These are phyloP conservation scores for Salticus scenicus DNA, from an alignment of 2,888 invertebrate genomes.

Conservation along the genomic window DNA sequence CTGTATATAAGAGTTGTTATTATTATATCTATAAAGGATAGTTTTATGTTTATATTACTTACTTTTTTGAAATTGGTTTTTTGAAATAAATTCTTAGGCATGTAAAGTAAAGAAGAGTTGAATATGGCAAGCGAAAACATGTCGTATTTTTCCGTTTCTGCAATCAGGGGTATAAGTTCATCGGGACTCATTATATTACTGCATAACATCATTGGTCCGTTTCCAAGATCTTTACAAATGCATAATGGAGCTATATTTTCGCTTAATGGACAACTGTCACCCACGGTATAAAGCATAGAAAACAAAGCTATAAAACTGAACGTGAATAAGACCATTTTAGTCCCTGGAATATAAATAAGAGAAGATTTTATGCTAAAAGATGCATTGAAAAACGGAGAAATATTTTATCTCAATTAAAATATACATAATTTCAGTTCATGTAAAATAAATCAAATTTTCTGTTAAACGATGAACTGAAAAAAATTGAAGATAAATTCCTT, in stretches of 20 bases:
- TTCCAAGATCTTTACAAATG: slow-evolving; percentile 15
- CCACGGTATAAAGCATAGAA: not conserved
- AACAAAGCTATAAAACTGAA: too few relatives aligned
- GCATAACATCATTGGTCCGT: slow-evolving; percentile 36
- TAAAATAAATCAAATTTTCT: too few relatives aligned
- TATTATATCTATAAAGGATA: too few relatives aligned
- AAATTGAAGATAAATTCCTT: too few relatives aligned
- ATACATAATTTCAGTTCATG: too few relatives aligned
- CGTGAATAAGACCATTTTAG: too few relatives aligned
- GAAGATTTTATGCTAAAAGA: too few relatives aligned
- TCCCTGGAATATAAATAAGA: too few relatives aligned
- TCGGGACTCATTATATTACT: slow-evolving; percentile 21
- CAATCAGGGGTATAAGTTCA: slow-evolving; percentile 26
- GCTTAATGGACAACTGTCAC: slow-evolving; percentile 5
- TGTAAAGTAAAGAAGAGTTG: slow-evolving; percentile 24
- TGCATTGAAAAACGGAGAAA: too few relatives aligned
- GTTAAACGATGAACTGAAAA: too few relatives aligned
- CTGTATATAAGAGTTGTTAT: too few relatives aligned
- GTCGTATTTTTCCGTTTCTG: not conserved
- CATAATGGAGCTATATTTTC: slow-evolving; percentile 36
- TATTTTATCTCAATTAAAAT: too few relatives aligned
- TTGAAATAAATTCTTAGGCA: slow-evolving; percentile 24
- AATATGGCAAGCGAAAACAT: slow-evolving; percentile 36
- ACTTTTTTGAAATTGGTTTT: slow-evolving; percentile 42
- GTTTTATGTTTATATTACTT: not conserved